Percentiles rank a stretch among this genome's conserved stretches.
Evolutionary conservation across 1,140 invertebrate genomes (phyloP).

Genomic region (Papilio polytes): DNA sequence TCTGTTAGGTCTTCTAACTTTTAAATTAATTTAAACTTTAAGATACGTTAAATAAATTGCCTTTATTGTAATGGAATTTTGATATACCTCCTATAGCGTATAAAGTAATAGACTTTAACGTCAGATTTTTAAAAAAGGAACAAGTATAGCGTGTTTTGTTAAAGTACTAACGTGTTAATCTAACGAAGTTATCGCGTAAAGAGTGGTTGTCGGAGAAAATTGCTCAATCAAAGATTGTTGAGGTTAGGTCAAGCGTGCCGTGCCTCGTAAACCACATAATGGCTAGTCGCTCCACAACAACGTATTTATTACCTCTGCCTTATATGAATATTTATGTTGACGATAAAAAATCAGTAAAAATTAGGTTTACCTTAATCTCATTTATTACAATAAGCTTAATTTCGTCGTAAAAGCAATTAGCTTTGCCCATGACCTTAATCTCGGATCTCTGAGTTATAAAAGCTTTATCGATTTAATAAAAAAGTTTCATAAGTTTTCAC

Average conservation of each 20-base stretch:
- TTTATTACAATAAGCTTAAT: conserved; percentile 4
- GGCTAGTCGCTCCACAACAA: conserved; percentile 45
- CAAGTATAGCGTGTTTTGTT: conserved; percentile 27
- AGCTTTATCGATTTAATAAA: neutral
- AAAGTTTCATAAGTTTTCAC: neutral
- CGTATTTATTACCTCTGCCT: conserved; percentile 56
- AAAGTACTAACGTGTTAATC: conserved; percentile 53
- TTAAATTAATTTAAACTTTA: too few species aligned
- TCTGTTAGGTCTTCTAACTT: too few species aligned
- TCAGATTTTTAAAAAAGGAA: conserved; percentile 34
- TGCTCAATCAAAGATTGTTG: conserved; percentile 56
- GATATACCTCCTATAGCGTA: neutral
- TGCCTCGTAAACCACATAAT: conserved; percentile 59
- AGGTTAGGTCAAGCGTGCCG: conserved; percentile 60
- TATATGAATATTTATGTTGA: conserved; percentile 48
- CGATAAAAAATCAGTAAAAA: conserved; percentile 33
- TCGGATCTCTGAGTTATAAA: neutral
- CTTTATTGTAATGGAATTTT: neutral
- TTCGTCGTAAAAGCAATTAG: conserved; percentile 1
- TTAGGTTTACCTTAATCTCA: conserved; percentile 16
- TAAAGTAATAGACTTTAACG: neutral
- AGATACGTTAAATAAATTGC: neutral
- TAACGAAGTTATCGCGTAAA: conserved; percentile 49
- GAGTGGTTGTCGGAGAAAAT: conserved; percentile 59
- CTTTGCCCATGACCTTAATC: conserved; percentile 3